Conservation (phyloP, 2,888 invertebrate genomes). For the Physocephala rufipes region DNA sequence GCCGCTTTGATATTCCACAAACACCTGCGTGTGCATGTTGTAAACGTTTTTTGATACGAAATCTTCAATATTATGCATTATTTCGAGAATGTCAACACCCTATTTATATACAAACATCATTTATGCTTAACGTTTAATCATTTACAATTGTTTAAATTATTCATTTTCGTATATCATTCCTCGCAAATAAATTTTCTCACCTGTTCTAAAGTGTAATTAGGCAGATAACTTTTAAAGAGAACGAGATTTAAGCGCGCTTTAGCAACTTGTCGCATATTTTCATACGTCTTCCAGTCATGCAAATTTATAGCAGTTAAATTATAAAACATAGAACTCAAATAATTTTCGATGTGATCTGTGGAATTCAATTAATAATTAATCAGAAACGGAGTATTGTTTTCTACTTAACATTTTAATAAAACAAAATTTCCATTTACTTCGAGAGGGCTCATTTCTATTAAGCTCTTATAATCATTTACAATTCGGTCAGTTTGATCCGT, state of each 20-base stretch:
- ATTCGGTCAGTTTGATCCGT: slow-evolving; percentile 70
- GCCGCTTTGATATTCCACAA: slow-evolving; percentile 89
- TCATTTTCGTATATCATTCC: too few species aligned
- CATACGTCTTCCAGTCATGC: slow-evolving; percentile 97
- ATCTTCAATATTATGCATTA: slow-evolving; percentile 94
- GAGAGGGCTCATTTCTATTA: slow-evolving; percentile 71
- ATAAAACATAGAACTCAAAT: slow-evolving; percentile 94
- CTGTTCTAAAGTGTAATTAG: slow-evolving; percentile 96
- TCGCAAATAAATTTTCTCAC: too few species aligned
- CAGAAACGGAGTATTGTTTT: not conserved
- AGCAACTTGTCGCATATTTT: slow-evolving; percentile 95
- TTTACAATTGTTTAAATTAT: too few species aligned
- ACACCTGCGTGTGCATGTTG: slow-evolving; percentile 95
- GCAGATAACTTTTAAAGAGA: slow-evolving; percentile 91
- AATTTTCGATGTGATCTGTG: slow-evolving; percentile 78
- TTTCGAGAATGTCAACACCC: slow-evolving; percentile 95
- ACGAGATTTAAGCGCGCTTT: slow-evolving; percentile 81
- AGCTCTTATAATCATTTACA: slow-evolving; percentile 70
- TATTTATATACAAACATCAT: slow-evolving; percentile 48
- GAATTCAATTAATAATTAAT: not conserved
- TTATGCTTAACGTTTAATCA: too few species aligned
- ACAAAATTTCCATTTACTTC: slow-evolving; percentile 70
- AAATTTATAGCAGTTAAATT: slow-evolving; percentile 96
- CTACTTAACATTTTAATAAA: slow-evolving; percentile 69
- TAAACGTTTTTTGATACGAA: slow-evolving; percentile 95